These are phyloP conservation scores for Minunthozetes semirufus DNA, from an alignment of 2,888 invertebrate genomes.

Conservation along the genomic window DNA sequence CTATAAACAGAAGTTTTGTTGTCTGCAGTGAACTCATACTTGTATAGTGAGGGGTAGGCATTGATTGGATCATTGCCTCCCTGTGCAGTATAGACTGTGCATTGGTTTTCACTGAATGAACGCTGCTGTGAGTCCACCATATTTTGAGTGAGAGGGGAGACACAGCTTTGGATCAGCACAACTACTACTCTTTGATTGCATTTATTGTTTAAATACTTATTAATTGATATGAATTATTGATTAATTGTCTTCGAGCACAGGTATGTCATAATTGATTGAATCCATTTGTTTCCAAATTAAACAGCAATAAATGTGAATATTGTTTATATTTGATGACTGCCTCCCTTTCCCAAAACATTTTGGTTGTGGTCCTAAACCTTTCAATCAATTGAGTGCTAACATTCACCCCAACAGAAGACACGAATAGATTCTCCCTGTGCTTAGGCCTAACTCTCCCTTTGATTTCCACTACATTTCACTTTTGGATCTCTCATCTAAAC, in stretches of 20 bases:
- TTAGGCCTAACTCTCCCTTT: background rate
- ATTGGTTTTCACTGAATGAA: background rate
- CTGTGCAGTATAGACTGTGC: background rate
- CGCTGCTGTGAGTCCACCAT: conserved; percentile 28
- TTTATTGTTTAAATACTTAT: background rate
- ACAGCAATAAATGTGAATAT: background rate
- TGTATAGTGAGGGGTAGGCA: background rate
- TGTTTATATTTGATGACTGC: background rate
- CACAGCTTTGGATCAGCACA: background rate
- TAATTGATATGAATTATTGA: background rate
- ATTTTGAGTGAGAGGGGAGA: conserved; percentile 26
- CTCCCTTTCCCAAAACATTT: conserved; percentile 13
- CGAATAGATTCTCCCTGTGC: conserved; percentile 30
- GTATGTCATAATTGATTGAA: conserved; percentile 4
- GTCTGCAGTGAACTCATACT: too few relatives aligned
- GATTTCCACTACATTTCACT: background rate
- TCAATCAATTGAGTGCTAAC: background rate
- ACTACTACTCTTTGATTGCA: background rate
- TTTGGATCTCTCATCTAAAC: background rate
- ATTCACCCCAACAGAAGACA: conserved; percentile 1
- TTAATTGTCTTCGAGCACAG: background rate
- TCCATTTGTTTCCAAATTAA: background rate
- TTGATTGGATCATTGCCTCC: background rate
- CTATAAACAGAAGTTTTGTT: too few relatives aligned
- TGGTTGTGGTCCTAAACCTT: conserved; percentile 29